These are phyloP conservation scores for Synanthedon vespiformis DNA, from an alignment of 2,888 invertebrate genomes.

Conservation along the genomic window DNA sequence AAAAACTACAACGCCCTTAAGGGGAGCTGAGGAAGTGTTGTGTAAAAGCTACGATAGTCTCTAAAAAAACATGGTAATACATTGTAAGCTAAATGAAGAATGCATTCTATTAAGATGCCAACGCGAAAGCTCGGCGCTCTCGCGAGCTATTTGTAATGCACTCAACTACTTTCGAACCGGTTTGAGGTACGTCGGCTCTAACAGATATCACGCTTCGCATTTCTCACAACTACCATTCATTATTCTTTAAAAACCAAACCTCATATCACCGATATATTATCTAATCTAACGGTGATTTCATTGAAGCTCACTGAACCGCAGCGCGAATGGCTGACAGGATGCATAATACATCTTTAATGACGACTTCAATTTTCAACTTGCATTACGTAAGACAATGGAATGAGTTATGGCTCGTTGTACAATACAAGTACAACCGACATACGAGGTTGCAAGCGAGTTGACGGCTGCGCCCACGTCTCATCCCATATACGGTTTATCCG, in stretches of 20 bases:
- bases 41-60: background rate
- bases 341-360: slow-evolving; percentile 45
- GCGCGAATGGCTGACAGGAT: slow-evolving; percentile 46
- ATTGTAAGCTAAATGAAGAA: slow-evolving; percentile 18
- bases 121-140: slow-evolving; percentile 39
- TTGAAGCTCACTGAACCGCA: slow-evolving; percentile 50
- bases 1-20: too few relatives aligned
- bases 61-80: slow-evolving; percentile 53
- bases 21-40: too few relatives aligned
- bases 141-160: slow-evolving; percentile 26
- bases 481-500: slow-evolving; percentile 44
- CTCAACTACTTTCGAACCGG: slow-evolving; percentile 51
- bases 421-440: too few relatives aligned
- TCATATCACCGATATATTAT: background rate
- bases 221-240: slow-evolving; percentile 21
- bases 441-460: too few relatives aligned
- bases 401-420: slow-evolving; percentile 27
- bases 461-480: slow-evolving; percentile 45
- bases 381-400: slow-evolving; percentile 55
- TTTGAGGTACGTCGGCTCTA: slow-evolving; percentile 20
- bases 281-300: slow-evolving; percentile 4
- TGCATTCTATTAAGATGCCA: slow-evolving; percentile 43
- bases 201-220: slow-evolving; percentile 23
- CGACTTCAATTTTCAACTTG: slow-evolving; percentile 22
- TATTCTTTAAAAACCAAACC: background rate